Evolutionary conservation across 2,888 invertebrate species (phyloP), one percentile per base, ranked within the genome.

Genomic region (Scaptomyza reducta): DNA sequence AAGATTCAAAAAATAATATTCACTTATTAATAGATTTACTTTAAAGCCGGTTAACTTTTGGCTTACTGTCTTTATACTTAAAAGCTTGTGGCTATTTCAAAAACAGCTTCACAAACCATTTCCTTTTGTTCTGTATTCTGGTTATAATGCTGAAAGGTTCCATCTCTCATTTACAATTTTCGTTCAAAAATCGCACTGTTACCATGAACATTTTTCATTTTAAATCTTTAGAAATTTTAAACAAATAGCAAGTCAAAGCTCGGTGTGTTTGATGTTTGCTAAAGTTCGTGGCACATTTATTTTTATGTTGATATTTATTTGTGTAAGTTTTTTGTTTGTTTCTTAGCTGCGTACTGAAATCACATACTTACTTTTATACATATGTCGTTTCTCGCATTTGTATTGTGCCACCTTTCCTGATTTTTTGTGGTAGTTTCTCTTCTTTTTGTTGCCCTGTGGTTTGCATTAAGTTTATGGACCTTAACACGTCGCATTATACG

Each of bases 381-480:
- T 33, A 18, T 62, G 11, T 29, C 9, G 54, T 65, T 50, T 50
- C 42, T 22, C 46, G 31, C 33, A 66, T 70, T 66, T 49, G 45
- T 38, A 46, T 53, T 70, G 38, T 49, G 46, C 31, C 53, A 50
- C 44, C 60, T 65, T 57, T 49, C 9, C 53, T 29, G 46, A 33
- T 54, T 55, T 18, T 16, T 25, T 29, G 27, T n/a, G 10, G 60
- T 63, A 45, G 57, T 64, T 64, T 64, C 41, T 40, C 33, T 61
- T 61, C 57, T 51, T 38, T 38, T 9, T 47, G 44, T 18, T 44
- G 42, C 46, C 14, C 35, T 49, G 46, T 65, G 70, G 68, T 85
- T 87, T 77, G 79, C 82, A 81, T 82, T 82, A 83, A 71, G 79
- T 83, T 87, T 87, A 78, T 85, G 79, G 76, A 63, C 82, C 85